Evolutionary conservation across 1,140 invertebrate genomes (phyloP), one percentile per base, ranked within the genome.

Genomic region (Orchestia grillus): DNA sequence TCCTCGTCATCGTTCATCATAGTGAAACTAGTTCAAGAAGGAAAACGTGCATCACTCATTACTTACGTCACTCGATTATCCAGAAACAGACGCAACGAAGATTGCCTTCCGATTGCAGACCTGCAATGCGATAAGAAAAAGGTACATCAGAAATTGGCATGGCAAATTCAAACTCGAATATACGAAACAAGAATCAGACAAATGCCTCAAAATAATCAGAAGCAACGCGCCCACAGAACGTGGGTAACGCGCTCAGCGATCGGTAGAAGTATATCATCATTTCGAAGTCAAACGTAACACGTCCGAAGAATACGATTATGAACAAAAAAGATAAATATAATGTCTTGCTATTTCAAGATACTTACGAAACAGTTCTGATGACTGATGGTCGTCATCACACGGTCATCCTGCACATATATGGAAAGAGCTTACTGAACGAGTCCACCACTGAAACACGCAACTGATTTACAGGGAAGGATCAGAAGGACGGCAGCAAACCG

Each of bases 401-500:
- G 36, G 36, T 90, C 88, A 15, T 41, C 88, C 41, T 90, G 88
- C 42, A 90, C 11, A 41, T 19, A 90, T n/a, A n/a, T n/a, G n/a
- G 8, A 87, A n/a, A 40, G 19, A 53, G 8, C 36, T 40, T 40
- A 40, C 8, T 8, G n/a, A n/a, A 41, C 8, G 8, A 87, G 4
- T n/a, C 36, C 36, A 15, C 36, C 8, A 87, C 36, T 15, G 41
- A 87, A 40, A 40, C 87, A 53, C 11, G 88, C 8, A 90, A 3
- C 8, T 42, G 11, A 4, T 42, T 41, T 41, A 42, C 28, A 42
- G 16, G 40, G 36, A n/a, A n/a, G 36, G 62, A 94, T 94, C 92
- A 94, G 92, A 23, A 94, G 92, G 92, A 94, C 92, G 44, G 92
- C 92, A 94, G 92, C 92, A 94, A 45, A 94, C 43, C 88, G 23